Base-by-base conservation (phyloP, 2,888 invertebrate genomes). In the Dasysyrphus albostriatus region DNA sequence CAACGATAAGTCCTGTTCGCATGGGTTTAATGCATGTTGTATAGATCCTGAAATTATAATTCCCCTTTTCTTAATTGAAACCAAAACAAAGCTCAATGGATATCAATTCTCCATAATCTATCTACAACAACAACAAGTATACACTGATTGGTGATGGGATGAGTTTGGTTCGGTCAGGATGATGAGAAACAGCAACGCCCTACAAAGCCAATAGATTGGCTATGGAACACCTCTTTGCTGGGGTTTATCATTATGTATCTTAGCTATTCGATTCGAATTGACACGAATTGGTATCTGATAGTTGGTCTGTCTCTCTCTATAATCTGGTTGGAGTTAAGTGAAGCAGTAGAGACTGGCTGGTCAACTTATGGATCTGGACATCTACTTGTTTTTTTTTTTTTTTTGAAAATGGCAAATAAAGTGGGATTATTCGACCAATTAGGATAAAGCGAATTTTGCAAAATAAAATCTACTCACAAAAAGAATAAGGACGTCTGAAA, bases 381-480 rank as follows among this genome's bases (percentile, higher is more conserved):
- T 16, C 3, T 0, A 51, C 8, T 24, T 24, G 1, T 1, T 24
- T 24, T 24, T 24, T 24, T 24, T 24, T 24, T 1, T 24, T 24
- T 24, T 24, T 24, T 1, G 42, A 42, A 14, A 42, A 51, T 0
- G 2, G 51, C 5, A 19, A 24, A 24, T 24, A 24, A 65, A 81
- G 44, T 67, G 39, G 59, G 51, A 74, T 51, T 39, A 47, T 73
- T 34, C 39, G 51, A 67, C 67, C 74, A 80, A 80, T 80, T 81
- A 81, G 47, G 80, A 81, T 81, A 74, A 74, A 81, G 80, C 34
- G 10, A 24, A 24, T 51, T 24, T 19, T 51, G 19, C 54, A 75
- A 75, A 75, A 69, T 81, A 69, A 81, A 81, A 75, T 69, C 54
- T 24, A 1, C 24, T 5, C 12, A 3, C 10, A 10, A 24, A 24